Evolutionary conservation across 1,140 invertebrate species (phyloP).

Genomic region (Brachystomella parvula): DNA sequence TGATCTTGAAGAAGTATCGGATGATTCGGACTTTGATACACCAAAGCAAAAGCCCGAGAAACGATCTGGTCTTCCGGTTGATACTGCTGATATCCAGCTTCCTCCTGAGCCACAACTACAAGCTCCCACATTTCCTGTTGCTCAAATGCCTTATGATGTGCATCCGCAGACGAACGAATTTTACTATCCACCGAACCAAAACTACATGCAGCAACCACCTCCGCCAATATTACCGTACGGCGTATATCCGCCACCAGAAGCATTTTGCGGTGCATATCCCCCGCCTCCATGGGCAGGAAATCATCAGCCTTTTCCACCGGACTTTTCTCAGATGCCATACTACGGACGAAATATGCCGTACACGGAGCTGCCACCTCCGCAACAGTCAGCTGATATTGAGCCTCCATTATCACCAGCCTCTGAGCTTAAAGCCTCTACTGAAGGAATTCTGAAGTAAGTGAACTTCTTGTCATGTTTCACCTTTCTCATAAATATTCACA

Average conservation of each 20-base stretch:
- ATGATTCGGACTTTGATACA: conserved; percentile 20
- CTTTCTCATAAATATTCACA: too few species aligned
- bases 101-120: conserved; percentile 23
- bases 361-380: conserved; percentile 12
- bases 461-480: not conserved
- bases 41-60: not conserved
- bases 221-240: conserved; percentile 15
- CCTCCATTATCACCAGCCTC: not conserved
- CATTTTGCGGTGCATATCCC: not conserved
- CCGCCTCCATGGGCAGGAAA: not conserved
- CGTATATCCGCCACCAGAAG: not conserved
- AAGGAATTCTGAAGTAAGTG: not conserved
- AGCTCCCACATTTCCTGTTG: not conserved
- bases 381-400: not conserved
- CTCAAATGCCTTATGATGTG: not conserved
- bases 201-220: conserved; percentile 13
- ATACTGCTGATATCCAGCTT: conserved; percentile 24
- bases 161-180: not conserved
- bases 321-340: not conserved
- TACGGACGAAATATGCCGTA: not conserved
- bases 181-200: conserved; percentile 1
- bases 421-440: conserved; percentile 1
- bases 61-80: conserved; percentile 27
- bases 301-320: not conserved
- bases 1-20: conserved; percentile 34